Conservation (phyloP, 1,140 invertebrate genomes). For the Chelonus insularis region DNA sequence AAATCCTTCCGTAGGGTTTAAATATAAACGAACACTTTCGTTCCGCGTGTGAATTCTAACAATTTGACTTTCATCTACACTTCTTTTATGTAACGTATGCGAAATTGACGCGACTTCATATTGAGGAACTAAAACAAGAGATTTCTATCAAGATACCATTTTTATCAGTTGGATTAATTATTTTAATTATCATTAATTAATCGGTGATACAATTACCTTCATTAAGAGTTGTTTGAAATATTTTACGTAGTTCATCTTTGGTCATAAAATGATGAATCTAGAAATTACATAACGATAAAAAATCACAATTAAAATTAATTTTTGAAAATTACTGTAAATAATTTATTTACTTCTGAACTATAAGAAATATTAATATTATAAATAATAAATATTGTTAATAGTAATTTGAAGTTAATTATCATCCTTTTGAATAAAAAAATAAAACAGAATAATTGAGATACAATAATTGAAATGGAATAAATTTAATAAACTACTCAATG, state of each 20-base stretch:
- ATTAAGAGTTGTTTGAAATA: too few relatives aligned
- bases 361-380: not conserved
- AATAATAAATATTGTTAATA: not conserved
- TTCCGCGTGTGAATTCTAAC: conserved; percentile 38
- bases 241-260: too few relatives aligned
- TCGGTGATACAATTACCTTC: too few relatives aligned
- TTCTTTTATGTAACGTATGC: conserved; percentile 25
- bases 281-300: too few relatives aligned
- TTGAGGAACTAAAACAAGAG: conserved; percentile 42
- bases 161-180: too few relatives aligned
- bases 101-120: conserved; percentile 41
- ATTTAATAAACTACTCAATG: too few relatives aligned
- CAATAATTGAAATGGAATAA: too few relatives aligned
- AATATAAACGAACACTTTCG: conserved; percentile 36
- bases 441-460: not conserved
- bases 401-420: not conserved
- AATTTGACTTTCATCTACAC: not conserved
- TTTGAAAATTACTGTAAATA: too few relatives aligned
- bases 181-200: too few relatives aligned
- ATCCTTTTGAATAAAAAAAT: conserved; percentile 2
- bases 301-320: too few relatives aligned
- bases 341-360: not conserved
- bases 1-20: conserved; percentile 40
- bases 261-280: too few relatives aligned
- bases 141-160: not conserved